Conservation (phyloP, 2,888 invertebrate species). For the Aphrophora alni region DNA sequence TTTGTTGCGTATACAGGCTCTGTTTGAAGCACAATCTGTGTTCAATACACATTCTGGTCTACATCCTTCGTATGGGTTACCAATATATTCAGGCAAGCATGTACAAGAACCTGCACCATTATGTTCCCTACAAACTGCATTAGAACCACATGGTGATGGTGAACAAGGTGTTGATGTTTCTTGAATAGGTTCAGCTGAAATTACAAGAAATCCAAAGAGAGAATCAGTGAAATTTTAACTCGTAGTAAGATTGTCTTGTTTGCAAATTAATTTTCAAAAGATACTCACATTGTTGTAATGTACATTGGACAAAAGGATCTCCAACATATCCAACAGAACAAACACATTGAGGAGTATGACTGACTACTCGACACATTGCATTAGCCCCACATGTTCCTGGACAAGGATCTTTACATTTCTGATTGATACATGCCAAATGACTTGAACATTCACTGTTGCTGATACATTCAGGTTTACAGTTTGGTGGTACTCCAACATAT, state of each 20-base stretch:
- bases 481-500: conserved; percentile 58
- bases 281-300: conserved; percentile 44
- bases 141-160: conserved; percentile 77
- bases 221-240: too few relatives aligned
- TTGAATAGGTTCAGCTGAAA: conserved; percentile 37
- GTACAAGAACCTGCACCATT: conserved; percentile 75
- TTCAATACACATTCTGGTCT: too few relatives aligned
- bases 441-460: conserved; percentile 73
- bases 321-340: conserved; percentile 66
- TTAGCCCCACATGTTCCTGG: conserved; percentile 80
- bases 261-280: neutral
- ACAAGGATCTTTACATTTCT: conserved; percentile 78
- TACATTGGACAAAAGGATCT: conserved; percentile 68
- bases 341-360: conserved; percentile 79
- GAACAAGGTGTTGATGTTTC: conserved; percentile 67
- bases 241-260: too few relatives aligned
- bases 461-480: conserved; percentile 77
- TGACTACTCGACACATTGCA: conserved; percentile 74
- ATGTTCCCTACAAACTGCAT: conserved; percentile 73
- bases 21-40: conserved; percentile 71
- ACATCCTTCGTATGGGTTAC: conserved; percentile 79
- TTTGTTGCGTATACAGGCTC: too few relatives aligned
- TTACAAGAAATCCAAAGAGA: neutral
- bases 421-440: conserved; percentile 73
- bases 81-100: conserved; percentile 72